Evolutionary conservation across 2,888 invertebrate genomes (phyloP), one percentile per base, ranked within the genome.

Genomic region (Rotaria socialis): DNA sequence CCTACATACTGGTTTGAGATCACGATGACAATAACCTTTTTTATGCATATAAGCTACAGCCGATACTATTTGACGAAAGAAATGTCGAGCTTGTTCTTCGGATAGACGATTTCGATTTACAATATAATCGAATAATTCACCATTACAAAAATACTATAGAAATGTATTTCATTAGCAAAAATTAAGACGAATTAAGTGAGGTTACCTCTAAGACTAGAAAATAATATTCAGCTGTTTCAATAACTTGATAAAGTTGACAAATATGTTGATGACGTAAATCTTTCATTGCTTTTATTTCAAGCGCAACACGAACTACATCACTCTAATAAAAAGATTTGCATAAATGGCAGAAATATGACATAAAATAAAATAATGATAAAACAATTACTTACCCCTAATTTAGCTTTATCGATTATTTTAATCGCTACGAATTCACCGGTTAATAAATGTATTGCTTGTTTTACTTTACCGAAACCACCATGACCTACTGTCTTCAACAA

Each of bases 71-170:
- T 95, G 95, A 85, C 94, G 92, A 90, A 95, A 95, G 90, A 95
- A 94, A 88, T 93, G 92, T n/a, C 94, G 91, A 7, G 94, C 94
- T 90, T 95, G 94, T 22, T 92, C 91, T 91, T 95, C 95, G n/a
- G 93, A 92, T 24, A 95, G 91, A 85, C 94, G 92, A 89, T 94
- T 94, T 89, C 94, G 94, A 89, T 94, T 93, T 67, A 95, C 94
- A 88, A 95, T 95, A 89, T 95, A 95, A 91, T 95, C 95, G 91
- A 95, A 95, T 87, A 95, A 91, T 91, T 95, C 95, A 67, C 95
- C 95, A 67, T 95, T 95, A 67, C 94, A 94, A 89, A 95, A 95
- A 89, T 95, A 94, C 92, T 93, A 89, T 84, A 90, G 19, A 35
- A 35, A 35, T 35, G 2, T 35, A 35, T 35, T 2, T 47, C 24